Evolutionary conservation across 2,888 invertebrate species (phyloP), one percentile per base, ranked within the genome.

Genomic region (Sinodicranocentrus sp.): DNA sequence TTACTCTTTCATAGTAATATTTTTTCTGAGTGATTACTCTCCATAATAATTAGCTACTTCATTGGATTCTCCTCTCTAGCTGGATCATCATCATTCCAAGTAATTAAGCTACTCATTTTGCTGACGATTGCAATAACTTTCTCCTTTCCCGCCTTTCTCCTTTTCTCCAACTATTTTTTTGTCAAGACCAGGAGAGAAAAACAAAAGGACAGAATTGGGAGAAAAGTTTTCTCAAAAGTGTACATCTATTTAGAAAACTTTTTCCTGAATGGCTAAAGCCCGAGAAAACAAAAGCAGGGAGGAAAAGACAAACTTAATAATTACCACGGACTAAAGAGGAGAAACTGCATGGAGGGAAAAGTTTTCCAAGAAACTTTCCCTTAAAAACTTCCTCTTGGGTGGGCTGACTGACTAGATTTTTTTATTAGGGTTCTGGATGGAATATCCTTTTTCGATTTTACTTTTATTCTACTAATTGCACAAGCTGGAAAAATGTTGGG

Each of bases 41-140:
- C 33, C 33, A 10, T 33, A 33, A 33, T 33, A 33, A 59, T 75
- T 67, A 43, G 54, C 52, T 73, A 48, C n/a, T 63, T 73, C 76
- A 59, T 23, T 59, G 17, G 59, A 59, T 59, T 59, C 25, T 13
- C 25, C 25, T 25, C 25, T 19, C 2, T 48, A 48, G 48, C 59
- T 59, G 25, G 17, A 59, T 59, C 59, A 59, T 48, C 48, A 48
- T 59, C 39, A 65, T 76, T 76, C 65, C 65, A 54, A 43, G 54
- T 67, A 65, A 65, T 76, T 65, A 52, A 54, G 65, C 54, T 76
- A 23, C 52, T 54, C 44, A 59, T 75, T 61, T 15, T 26, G 65
- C 67, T 65, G 76, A 76, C 43, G 54, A 23, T 26, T 26, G 63
- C 61, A 59, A 59, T 59, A 33, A 33, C 10, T 33, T 59, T 59